phyloP scores from a whole-genome alignment of 1,140 invertebrate species.

The Drusus annulatus region DNA sequence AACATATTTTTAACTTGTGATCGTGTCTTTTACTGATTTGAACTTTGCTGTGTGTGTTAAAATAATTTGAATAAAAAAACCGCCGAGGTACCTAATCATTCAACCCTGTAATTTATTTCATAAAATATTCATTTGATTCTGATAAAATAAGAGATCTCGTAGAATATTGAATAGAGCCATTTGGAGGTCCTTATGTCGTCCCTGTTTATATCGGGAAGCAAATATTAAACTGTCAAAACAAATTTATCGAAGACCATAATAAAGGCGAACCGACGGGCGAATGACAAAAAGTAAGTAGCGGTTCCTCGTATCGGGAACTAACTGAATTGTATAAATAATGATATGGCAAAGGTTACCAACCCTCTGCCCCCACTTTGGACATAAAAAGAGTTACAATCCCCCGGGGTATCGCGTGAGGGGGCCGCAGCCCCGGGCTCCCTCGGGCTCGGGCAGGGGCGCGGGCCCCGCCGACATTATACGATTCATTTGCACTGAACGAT shows the following conservation, averaged over 20 bases:
- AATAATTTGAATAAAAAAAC: no score
- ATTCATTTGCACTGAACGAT: slow-evolving; percentile 58
- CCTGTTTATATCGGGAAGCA: slow-evolving; percentile 32
- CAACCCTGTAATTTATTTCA: no score
- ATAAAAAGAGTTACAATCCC: slow-evolving; percentile 59
- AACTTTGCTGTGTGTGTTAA: no score
- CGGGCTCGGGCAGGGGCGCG: slow-evolving; percentile 11
- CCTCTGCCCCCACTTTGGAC: slow-evolving; percentile 55
- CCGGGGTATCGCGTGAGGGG: slow-evolving; percentile 55
- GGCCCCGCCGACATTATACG: slow-evolving; percentile 52
- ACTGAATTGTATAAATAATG: slow-evolving; percentile 60
- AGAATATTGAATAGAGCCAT: slow-evolving; percentile 17
- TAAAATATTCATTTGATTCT: no score
- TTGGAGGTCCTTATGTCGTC: slow-evolving; percentile 39
- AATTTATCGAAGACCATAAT: slow-evolving; percentile 53
- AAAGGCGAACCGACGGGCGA: slow-evolving; percentile 10
- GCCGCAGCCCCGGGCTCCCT: slow-evolving; percentile 15
- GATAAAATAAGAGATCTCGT: no score
- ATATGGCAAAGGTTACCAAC: slow-evolving; percentile 54
- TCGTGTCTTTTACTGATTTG: no score
- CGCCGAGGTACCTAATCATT: no score
- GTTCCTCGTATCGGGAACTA: slow-evolving; percentile 45
- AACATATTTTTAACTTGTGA: no score
- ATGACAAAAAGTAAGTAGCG: slow-evolving; percentile 47
- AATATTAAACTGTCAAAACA: slow-evolving; percentile 58